Conservation (phyloP, 2,113 vertebrate species). For the Psettodes erumei region DNA sequence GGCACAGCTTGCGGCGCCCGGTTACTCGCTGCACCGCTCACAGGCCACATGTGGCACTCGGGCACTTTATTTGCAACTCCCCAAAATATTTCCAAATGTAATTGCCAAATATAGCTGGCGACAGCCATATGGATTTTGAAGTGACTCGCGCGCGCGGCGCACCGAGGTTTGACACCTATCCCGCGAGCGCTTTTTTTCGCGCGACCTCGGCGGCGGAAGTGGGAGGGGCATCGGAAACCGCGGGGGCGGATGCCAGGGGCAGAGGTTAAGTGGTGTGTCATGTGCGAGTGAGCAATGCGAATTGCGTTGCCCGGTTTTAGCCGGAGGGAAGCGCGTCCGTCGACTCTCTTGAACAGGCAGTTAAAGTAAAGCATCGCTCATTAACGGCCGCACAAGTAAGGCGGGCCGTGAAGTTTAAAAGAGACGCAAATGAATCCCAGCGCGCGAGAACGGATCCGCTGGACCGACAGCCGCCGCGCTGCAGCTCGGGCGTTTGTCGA, state of each 20-base stretch:
- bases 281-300: not conserved
- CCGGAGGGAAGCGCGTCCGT: not conserved
- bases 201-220: conserved; percentile 16
- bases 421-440: not conserved
- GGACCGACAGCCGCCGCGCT: not conserved
- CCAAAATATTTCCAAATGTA: conserved; percentile 52
- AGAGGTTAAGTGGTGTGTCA: not conserved
- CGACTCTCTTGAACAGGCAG: not conserved
- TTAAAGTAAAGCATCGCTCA: not conserved
- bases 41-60: conserved; percentile 59
- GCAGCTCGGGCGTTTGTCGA: conserved; percentile 17
- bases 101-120: conserved; percentile 39
- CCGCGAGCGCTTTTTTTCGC: too few species aligned
- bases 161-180: not conserved
- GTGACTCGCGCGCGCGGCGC: conserved; percentile 1
- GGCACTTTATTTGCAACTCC: conserved; percentile 66
- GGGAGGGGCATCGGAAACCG: not conserved
- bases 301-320: not conserved
- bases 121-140: conserved; percentile 26
- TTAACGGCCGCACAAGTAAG: not conserved
- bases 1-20: conserved; percentile 67
- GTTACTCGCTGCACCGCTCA: conserved; percentile 70
- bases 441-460: not conserved
- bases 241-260: not conserved
- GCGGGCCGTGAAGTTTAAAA: conserved; percentile 6